Conservation (phyloP, 2,888 invertebrate genomes). For the Sinelater perroti region DNA sequence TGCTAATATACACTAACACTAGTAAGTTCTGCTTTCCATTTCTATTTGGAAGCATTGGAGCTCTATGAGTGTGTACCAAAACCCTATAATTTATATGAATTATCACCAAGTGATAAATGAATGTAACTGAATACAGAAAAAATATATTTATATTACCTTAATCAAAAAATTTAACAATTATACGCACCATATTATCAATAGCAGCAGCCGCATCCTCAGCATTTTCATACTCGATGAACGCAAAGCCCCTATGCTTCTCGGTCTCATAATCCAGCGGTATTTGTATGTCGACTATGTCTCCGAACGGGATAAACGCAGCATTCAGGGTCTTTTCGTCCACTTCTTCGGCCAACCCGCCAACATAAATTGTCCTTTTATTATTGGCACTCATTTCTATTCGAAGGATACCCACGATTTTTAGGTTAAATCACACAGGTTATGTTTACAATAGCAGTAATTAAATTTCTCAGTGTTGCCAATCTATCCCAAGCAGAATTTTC, state of each 20-base stretch:
- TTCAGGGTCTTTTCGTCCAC: constrained; percentile 95
- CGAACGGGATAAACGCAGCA: constrained; percentile 98
- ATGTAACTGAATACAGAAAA: no score
- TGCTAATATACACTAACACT: no score
- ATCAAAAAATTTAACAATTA: no score
- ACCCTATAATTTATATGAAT: no score
- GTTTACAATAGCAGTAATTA: neutral
- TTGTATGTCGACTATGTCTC: constrained; percentile 97
- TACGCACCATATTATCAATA: constrained; percentile 95
- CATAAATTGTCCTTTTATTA: constrained; percentile 84
- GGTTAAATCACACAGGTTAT: constrained; percentile 8
- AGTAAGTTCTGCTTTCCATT: no score
- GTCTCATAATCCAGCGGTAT: constrained; percentile 98
- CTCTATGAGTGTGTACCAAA: no score
- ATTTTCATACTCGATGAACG: constrained; percentile 97
- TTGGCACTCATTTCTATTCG: constrained; percentile 64
- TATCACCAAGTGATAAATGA: no score
- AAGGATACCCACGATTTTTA: neutral
- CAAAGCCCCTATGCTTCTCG: constrained; percentile 97
- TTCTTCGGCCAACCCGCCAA: constrained; percentile 91
- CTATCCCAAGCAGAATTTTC: no score
- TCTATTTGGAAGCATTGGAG: no score
- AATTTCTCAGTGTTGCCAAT: no score
- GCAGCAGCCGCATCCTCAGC: constrained; percentile 99
- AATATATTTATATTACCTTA: no score